A percentile compares a stretch with the other conserved stretches of the same genome.
phyloP scores from a whole-genome alignment of 2,888 invertebrate genomes.

The Nemotelus nigrinus region DNA sequence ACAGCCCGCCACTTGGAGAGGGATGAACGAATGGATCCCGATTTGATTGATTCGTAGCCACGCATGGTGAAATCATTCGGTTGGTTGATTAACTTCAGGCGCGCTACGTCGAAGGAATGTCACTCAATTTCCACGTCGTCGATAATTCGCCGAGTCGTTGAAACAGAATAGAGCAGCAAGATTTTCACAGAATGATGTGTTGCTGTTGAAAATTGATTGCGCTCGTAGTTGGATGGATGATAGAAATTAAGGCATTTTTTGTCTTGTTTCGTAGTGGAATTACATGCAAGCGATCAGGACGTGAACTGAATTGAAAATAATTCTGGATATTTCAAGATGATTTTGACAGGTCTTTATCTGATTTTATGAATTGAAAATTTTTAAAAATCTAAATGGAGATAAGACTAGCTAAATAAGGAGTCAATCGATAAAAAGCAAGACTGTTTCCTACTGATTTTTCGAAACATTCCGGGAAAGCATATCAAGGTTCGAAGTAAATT shows the following conservation, averaged over 20 bases:
- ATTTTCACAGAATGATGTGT: neutral
- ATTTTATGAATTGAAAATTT: too few species aligned
- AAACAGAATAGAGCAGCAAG: neutral
- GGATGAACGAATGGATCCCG: slow-evolving; percentile 22
- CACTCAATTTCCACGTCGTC: slow-evolving; percentile 16
- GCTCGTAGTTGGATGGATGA: neutral
- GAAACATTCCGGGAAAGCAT: too few species aligned
- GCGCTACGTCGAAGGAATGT: slow-evolving; percentile 22
- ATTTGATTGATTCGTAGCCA: slow-evolving; percentile 42
- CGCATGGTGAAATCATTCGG: slow-evolving; percentile 41
- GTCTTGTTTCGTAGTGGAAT: neutral
- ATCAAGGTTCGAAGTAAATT: too few species aligned
- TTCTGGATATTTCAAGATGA: too few species aligned
- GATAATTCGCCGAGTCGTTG: neutral
- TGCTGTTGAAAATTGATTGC: neutral
- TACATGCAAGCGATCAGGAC: neutral
- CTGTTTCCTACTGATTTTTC: too few species aligned
- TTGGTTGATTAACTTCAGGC: slow-evolving; percentile 37
- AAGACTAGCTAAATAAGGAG: too few species aligned
- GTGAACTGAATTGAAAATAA: too few species aligned
- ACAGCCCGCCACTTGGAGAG: neutral
- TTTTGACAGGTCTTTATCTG: too few species aligned
- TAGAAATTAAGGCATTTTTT: slow-evolving; percentile 27
- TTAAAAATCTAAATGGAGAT: too few species aligned
- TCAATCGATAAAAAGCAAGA: too few species aligned